Evolutionary conservation across 2,113 vertebrate genomes (phyloP).

Genomic region (Perca fluviatilis): DNA sequence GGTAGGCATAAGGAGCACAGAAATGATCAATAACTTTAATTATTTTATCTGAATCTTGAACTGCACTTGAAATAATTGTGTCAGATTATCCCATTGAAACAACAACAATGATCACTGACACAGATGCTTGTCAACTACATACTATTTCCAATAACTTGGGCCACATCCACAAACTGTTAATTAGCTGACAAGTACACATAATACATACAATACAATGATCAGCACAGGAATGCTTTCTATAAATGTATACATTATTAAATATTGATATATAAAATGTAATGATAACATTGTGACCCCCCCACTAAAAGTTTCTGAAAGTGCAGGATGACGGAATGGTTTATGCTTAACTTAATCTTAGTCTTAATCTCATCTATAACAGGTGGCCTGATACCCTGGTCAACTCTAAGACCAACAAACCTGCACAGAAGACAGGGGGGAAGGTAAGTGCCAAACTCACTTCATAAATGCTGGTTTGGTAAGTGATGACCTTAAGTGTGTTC

Average conservation of each 20-base stretch:
- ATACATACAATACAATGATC: neutral
- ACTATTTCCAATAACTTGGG: neutral
- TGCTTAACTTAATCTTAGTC: neutral
- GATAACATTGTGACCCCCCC: neutral
- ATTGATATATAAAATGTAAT: neutral
- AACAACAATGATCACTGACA: neutral
- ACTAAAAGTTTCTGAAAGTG: neutral
- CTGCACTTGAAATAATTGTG: neutral
- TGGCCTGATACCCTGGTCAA: conserved; percentile 56
- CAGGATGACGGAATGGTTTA: neutral
- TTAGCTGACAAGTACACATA: neutral
- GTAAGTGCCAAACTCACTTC: conserved; percentile 18
- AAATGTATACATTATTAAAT: neutral
- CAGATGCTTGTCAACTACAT: neutral
- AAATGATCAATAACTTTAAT: neutral
- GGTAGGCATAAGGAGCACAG: neutral
- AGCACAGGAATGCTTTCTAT: neutral
- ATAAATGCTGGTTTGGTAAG: neutral
- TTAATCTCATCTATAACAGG: conserved; percentile 48
- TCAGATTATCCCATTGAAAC: neutral
- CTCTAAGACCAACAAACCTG: conserved; percentile 54
- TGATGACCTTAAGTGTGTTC: neutral
- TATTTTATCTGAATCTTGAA: neutral
- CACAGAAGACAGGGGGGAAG: conserved; percentile 59
- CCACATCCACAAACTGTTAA: neutral